Percentiles rank a stretch among this genome's conserved stretches.
phyloP scores from a whole-genome alignment of 1,140 invertebrate genomes.

The Nautilus pompilius region DNA sequence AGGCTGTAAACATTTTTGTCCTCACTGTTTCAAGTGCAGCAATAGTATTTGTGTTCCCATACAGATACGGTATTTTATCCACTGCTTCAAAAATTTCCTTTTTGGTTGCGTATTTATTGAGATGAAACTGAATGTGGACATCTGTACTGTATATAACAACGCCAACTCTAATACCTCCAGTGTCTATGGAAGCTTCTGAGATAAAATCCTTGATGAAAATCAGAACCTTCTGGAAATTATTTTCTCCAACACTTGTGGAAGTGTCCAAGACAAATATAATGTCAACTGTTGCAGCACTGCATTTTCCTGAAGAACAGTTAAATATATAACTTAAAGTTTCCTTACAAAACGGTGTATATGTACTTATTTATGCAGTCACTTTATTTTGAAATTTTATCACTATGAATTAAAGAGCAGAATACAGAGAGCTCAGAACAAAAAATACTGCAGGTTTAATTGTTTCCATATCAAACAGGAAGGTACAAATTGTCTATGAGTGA shows the following conservation, averaged over 20 bases:
- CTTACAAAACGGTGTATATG: too few species aligned
- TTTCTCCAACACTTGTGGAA: constrained; percentile 34
- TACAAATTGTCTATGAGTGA: too few species aligned
- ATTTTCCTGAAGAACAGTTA: constrained; percentile 8
- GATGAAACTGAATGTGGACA: constrained; percentile 31
- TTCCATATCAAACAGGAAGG: too few species aligned
- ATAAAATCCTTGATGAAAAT: constrained; percentile 38
- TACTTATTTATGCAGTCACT: too few species aligned
- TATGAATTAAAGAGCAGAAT: too few species aligned
- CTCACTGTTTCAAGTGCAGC: constrained; percentile 27
- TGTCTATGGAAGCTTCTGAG: constrained; percentile 29
- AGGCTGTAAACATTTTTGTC: constrained; percentile 24
- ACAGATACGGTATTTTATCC: constrained; percentile 30
- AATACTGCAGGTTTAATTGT: too few species aligned
- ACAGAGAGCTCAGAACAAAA: too few species aligned
- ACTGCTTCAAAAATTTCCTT: constrained; percentile 24
- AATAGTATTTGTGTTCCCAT: constrained; percentile 39
- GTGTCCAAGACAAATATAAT: constrained; percentile 37
- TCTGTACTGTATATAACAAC: constrained; percentile 34
- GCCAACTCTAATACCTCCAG: constrained; percentile 28
- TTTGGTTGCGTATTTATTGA: constrained; percentile 27
- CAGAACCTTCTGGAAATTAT: constrained; percentile 32
- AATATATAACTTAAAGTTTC: too few species aligned
- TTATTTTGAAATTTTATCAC: too few species aligned
- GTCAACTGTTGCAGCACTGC: constrained; percentile 25